phyloP scores from a whole-genome alignment of 23 tunicate species.

The Styela plicata region DNA sequence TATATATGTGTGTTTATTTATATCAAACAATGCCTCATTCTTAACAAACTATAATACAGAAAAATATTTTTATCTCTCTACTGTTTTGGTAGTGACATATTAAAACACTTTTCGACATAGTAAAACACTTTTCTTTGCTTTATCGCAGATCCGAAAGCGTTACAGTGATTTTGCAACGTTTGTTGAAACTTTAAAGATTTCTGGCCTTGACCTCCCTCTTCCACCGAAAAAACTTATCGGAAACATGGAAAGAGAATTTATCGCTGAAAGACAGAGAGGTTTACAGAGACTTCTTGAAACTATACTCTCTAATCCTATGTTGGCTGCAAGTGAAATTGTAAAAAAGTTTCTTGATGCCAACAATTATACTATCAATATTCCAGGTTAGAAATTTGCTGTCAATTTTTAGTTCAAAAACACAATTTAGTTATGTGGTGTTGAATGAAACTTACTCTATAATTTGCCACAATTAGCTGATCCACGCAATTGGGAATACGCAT shows the following conservation, averaged over 20 bases:
- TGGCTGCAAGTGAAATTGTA: slow-evolving; percentile 71
- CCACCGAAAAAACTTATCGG: slow-evolving; percentile 88
- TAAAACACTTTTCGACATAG: neutral
- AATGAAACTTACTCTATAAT: too few species aligned
- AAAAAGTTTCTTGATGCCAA: slow-evolving; percentile 78
- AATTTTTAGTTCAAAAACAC: too few species aligned
- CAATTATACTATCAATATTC: slow-evolving; percentile 53
- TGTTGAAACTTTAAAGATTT: slow-evolving; percentile 62
- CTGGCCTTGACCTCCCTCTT: slow-evolving; percentile 71
- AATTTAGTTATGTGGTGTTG: too few species aligned
- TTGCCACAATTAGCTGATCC: too few species aligned
- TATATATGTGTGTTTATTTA: too few species aligned
- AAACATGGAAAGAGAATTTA: slow-evolving; percentile 93
- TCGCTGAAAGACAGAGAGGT: slow-evolving; percentile 86
- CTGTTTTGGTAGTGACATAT: too few species aligned
- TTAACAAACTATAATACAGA: neutral
- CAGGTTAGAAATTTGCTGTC: slow-evolving; percentile 45
- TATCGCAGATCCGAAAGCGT: slow-evolving; percentile 50
- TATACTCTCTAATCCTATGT: slow-evolving; percentile 57
- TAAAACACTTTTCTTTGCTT: neutral
- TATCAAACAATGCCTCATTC: too few species aligned
- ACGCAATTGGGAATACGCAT: too few species aligned
- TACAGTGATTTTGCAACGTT: slow-evolving; percentile 88
- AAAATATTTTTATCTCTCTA: neutral
- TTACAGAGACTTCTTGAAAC: slow-evolving; percentile 52